A percentile compares a stretch with the other conserved stretches of the same genome.
Conservation (phyloP, 2,797 vertebrate species). For the Tamandua tetradactyla region DNA sequence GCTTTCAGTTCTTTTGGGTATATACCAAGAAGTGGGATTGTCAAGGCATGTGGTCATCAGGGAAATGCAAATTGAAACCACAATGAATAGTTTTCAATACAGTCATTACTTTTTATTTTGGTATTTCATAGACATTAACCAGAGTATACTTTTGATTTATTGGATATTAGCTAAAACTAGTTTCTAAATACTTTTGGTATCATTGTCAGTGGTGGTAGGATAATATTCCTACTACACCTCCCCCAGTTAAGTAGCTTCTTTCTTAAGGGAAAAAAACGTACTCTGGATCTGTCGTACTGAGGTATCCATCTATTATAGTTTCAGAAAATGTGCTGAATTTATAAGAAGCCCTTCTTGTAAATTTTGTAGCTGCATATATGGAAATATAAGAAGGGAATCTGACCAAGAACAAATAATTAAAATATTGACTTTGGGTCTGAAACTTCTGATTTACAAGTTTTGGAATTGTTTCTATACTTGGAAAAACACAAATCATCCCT, state of each 20-base stretch:
- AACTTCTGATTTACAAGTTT: conserved; percentile 39
- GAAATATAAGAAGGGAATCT: neutral
- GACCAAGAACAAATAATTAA: neutral
- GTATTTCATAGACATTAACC: neutral
- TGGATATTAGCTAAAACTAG: neutral
- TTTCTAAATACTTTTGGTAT: conserved; percentile 4
- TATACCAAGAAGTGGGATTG: too few species aligned
- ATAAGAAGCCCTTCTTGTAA: neutral
- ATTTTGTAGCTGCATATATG: neutral
- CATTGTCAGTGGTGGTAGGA: neutral
- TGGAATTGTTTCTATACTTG: neutral
- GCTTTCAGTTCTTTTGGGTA: too few species aligned
- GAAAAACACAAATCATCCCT: neutral
- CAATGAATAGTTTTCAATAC: neutral
- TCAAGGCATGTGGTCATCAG: neutral
- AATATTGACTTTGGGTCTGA: neutral
- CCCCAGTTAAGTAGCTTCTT: neutral
- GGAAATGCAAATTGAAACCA: neutral
- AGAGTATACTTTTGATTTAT: neutral
- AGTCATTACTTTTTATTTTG: neutral
- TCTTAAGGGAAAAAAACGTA: neutral
- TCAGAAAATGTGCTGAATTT: neutral
- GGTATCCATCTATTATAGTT: neutral
- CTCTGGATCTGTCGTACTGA: neutral
- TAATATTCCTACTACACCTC: neutral